phyloP scores from a whole-genome alignment of 2,113 vertebrate genomes.

The Jaculus jaculus region DNA sequence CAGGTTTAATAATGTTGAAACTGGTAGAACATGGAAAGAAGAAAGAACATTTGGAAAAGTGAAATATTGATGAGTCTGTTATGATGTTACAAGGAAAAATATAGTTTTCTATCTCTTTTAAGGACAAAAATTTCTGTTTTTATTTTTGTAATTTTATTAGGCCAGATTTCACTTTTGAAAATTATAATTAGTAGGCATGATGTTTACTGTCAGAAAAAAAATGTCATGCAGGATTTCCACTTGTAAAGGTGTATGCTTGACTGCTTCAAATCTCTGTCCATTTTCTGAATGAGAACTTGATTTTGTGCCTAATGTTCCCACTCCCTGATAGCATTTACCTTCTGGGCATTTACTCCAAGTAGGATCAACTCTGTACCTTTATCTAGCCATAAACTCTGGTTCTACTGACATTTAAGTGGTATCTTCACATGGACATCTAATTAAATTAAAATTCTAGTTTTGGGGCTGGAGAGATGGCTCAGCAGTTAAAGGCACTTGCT shows the following conservation, averaged over 20 bases:
- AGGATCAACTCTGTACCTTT: background rate
- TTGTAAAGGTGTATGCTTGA: constrained; percentile 29
- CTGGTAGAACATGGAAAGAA: constrained; percentile 22
- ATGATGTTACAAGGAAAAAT: constrained; percentile 45
- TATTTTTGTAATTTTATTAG: constrained; percentile 71
- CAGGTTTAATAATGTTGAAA: constrained; percentile 52
- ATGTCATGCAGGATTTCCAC: background rate
- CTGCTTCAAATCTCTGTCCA: background rate
- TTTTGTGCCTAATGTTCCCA: constrained; percentile 18
- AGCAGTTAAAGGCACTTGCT: too few relatives aligned
- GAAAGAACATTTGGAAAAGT: constrained; percentile 53
- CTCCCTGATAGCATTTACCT: background rate
- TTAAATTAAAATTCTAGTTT: constrained; percentile 37
- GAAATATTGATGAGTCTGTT: constrained; percentile 56
- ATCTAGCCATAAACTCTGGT: constrained; percentile 26
- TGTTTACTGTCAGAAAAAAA: constrained; percentile 59
- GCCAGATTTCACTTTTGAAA: constrained; percentile 54
- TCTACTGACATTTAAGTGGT: constrained; percentile 45
- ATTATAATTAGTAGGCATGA: constrained; percentile 50
- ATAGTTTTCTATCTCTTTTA: constrained; percentile 68
- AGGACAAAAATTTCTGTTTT: constrained; percentile 64
- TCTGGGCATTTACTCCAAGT: constrained; percentile 45
- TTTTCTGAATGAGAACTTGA: constrained; percentile 27
- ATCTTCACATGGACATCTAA: constrained; percentile 56
- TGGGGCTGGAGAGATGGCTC: too few relatives aligned